phyloP scores from a whole-genome alignment of 2,113 vertebrate species.

The Oncorhynchus kisutch region DNA sequence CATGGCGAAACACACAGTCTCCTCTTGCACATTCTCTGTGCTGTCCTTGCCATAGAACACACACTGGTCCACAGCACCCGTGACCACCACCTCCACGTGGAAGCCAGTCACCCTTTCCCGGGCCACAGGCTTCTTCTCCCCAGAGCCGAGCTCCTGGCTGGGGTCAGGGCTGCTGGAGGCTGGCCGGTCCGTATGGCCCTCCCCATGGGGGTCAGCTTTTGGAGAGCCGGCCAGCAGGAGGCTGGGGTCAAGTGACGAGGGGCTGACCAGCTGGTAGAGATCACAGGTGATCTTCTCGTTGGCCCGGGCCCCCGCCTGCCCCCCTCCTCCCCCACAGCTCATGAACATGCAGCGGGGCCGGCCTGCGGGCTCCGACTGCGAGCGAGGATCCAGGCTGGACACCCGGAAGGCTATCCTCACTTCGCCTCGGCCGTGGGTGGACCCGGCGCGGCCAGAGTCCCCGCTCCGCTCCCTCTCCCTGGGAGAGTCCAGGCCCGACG shows the following conservation, averaged over 20 bases:
- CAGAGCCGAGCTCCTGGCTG: constrained; percentile 51
- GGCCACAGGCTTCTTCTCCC: constrained; percentile 55
- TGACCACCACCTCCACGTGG: constrained; percentile 94
- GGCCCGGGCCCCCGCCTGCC: constrained; percentile 71
- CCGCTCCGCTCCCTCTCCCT: constrained; percentile 39
- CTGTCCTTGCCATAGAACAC: constrained; percentile 92
- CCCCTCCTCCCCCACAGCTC: constrained; percentile 74
- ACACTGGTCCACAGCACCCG: constrained; percentile 91
- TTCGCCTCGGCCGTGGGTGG: constrained; percentile 74
- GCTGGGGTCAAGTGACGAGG: constrained; percentile 78
- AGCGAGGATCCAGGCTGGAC: constrained; percentile 79
- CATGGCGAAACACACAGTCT: constrained; percentile 84
- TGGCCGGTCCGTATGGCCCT: constrained; percentile 61
- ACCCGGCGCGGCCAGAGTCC: constrained; percentile 29
- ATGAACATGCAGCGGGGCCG: constrained; percentile 81
- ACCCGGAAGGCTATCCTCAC: constrained; percentile 92
- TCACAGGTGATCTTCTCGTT: constrained; percentile 97
- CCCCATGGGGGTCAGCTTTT: constrained; percentile 60
- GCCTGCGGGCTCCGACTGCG: constrained; percentile 68
- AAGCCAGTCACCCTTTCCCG: constrained; percentile 82
- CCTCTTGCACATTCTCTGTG: constrained; percentile 88
- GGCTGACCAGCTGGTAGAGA: constrained; percentile 91
- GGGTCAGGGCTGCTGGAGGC: constrained; percentile 37
- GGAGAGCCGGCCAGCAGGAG: constrained; percentile 73
- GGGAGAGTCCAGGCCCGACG: constrained; percentile 36